These are phyloP conservation scores for Calcarius lapponicus DNA, from an alignment of 2,797 vertebrate species.

Conservation along the genomic window DNA sequence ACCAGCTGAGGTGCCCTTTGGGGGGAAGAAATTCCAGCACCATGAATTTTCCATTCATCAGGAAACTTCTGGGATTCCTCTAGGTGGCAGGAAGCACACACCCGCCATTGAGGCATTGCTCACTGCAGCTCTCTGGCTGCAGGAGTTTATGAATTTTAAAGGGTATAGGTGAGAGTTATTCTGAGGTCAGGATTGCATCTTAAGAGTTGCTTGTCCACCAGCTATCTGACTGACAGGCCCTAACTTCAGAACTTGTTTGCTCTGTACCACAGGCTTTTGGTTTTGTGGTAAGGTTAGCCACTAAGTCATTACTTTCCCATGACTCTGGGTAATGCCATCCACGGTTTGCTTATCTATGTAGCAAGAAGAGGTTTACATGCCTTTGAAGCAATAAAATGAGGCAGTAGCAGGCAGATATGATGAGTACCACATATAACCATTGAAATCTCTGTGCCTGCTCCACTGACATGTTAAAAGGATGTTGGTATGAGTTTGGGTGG, in stretches of 20 bases:
- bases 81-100: constrained; percentile 33
- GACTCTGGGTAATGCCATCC: neutral
- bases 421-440: neutral
- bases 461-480: neutral
- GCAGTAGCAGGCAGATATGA: neutral
- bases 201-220: neutral
- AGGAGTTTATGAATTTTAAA: neutral
- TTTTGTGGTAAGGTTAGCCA: neutral
- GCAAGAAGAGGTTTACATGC: neutral
- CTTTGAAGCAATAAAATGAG: neutral
- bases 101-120: accelerated
- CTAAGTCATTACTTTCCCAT: neutral
- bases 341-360: neutral
- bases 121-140: neutral
- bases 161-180: neutral
- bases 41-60: neutral
- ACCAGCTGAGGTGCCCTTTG: neutral
- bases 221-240: neutral
- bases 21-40: neutral
- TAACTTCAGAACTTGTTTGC: neutral
- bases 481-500: neutral
- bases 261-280: neutral
- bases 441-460: neutral
- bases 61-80: neutral
- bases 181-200: neutral